Percentiles rank a stretch among this genome's conserved stretches.
Conservation (phyloP, 2,113 vertebrate species). For the Toxostoma redivivum region DNA sequence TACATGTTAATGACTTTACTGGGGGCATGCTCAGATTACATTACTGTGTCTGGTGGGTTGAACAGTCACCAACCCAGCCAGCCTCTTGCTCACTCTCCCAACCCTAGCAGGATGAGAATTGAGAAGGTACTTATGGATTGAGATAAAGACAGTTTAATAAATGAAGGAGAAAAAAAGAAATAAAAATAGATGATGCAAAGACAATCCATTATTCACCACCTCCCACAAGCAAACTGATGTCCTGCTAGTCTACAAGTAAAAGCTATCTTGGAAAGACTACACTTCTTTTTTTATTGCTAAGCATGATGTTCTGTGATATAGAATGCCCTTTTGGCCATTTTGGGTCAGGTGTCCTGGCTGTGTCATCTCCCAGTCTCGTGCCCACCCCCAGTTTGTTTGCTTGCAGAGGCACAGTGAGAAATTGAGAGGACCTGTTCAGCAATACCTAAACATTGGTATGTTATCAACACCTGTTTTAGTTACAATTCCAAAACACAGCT, state of each 20-base stretch:
- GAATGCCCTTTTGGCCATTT: not conserved
- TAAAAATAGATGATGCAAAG: not conserved
- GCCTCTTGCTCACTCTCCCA: not conserved
- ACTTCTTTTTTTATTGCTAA: not conserved
- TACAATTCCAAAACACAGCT: not conserved
- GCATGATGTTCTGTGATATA: not conserved
- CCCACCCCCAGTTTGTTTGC: not conserved
- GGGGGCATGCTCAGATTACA: not conserved
- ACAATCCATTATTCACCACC: not conserved
- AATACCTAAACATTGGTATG: not conserved
- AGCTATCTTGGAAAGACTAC: not conserved
- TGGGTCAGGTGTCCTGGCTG: not conserved
- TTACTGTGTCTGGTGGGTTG: not conserved
- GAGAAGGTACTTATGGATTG: not conserved
- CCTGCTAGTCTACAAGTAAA: not conserved
- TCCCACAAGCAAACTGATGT: not conserved
- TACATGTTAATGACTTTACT: not conserved
- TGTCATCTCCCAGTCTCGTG: not conserved
- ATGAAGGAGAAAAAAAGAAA: not conserved
- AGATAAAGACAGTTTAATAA: not conserved
- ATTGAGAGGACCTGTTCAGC: not conserved
- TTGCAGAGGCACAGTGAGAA: not conserved
- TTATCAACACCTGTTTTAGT: not conserved
- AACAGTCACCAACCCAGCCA: not conserved
- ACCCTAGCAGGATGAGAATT: not conserved